These are phyloP conservation scores for Morelia viridis DNA, from an alignment of 2,797 vertebrate genomes.

Conservation along the genomic window DNA sequence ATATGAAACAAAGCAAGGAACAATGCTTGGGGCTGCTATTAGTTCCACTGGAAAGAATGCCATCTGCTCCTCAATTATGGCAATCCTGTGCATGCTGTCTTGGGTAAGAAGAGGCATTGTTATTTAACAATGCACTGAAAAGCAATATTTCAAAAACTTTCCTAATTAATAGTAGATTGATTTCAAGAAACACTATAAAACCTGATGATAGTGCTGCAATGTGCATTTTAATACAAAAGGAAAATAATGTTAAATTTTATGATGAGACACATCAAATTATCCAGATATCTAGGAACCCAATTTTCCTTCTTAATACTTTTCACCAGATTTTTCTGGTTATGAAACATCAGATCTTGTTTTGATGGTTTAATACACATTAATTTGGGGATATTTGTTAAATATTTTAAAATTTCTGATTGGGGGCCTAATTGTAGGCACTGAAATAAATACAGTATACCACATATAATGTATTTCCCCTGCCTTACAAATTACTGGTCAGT, in stretches of 20 bases:
- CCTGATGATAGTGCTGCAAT: neutral
- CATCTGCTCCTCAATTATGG: slow-evolving; percentile 65
- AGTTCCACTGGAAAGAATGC: slow-evolving; percentile 64
- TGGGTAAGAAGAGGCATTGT: slow-evolving; percentile 51
- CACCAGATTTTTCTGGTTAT: neutral
- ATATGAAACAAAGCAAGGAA: slow-evolving; percentile 45
- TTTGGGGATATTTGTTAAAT: neutral
- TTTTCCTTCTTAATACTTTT: neutral
- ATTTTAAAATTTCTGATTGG: neutral
- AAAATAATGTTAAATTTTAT: neutral
- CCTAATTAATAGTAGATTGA: slow-evolving; percentile 41
- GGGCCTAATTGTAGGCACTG: neutral
- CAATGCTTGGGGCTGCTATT: slow-evolving; percentile 59
- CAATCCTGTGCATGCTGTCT: slow-evolving; percentile 48
- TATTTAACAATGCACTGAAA: slow-evolving; percentile 58
- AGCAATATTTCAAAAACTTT: slow-evolving; percentile 42
- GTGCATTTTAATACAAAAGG: neutral
- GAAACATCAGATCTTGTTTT: neutral
- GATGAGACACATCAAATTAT: neutral
- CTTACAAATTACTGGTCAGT: neutral
- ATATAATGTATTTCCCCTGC: neutral
- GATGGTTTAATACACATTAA: neutral
- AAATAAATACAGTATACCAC: neutral
- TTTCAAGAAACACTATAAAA: neutral
- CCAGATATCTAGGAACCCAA: neutral